phyloP scores from a whole-genome alignment of 1,140 invertebrate species.

The Drosophila leontia region DNA sequence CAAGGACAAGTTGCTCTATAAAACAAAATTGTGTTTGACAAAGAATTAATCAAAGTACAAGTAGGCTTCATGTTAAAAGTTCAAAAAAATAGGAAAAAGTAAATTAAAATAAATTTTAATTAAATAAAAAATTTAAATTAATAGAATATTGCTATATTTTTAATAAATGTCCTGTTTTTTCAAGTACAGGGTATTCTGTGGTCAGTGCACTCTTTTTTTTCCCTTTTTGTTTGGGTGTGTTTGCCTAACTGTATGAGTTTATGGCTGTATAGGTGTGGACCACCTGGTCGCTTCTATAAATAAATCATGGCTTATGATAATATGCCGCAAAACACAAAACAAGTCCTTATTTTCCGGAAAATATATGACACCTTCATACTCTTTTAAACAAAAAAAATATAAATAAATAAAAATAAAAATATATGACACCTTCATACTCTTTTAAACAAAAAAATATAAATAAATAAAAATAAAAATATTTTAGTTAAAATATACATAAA shows the following conservation, averaged over 20 bases:
- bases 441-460: neutral
- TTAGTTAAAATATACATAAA: too few species aligned
- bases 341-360: too few species aligned
- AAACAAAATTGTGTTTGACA: too few species aligned
- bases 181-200: neutral
- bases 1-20: too few species aligned
- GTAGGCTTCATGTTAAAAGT: too few species aligned
- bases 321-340: constrained; percentile 26
- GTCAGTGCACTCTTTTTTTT: neutral
- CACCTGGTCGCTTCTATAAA: constrained; percentile 71
- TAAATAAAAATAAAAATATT: neutral
- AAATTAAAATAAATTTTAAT: neutral
- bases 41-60: too few species aligned
- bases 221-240: neutral
- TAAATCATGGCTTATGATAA: constrained; percentile 75
- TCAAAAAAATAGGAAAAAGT: too few species aligned
- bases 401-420: neutral
- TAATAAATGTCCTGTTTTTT: too few species aligned
- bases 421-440: too few species aligned
- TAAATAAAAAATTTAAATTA: neutral
- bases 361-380: too few species aligned
- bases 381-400: neutral
- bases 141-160: too few species aligned
- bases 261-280: constrained; percentile 19
- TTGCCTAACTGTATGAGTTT: neutral